These are phyloP conservation scores for Bos javanicus DNA, from an alignment of 2,113 vertebrate genomes.

Conservation along the genomic window DNA sequence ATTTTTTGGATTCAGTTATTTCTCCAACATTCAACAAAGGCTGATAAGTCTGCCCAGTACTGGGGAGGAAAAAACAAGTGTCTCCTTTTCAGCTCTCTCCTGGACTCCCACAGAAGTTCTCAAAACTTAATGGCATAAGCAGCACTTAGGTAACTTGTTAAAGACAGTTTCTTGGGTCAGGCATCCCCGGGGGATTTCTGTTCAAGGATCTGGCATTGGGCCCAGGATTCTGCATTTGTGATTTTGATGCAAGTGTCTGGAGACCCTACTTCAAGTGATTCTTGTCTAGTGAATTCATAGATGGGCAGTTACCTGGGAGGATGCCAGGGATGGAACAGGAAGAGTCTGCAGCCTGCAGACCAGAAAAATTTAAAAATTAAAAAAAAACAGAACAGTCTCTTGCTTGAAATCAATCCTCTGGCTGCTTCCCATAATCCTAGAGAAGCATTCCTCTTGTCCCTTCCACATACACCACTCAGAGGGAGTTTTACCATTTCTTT, in stretches of 20 bases:
- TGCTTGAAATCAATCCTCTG: not conserved
- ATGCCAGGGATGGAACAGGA: not conserved
- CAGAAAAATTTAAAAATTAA: not conserved
- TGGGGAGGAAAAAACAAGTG: not conserved
- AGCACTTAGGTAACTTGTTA: not conserved
- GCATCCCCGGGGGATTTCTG: not conserved
- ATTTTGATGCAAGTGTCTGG: not conserved
- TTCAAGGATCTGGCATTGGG: not conserved
- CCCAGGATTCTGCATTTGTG: not conserved
- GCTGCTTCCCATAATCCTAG: not conserved
- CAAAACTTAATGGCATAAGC: not conserved
- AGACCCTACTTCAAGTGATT: not conserved
- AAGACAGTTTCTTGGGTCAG: not conserved
- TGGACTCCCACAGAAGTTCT: not conserved
- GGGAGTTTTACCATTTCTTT: not conserved
- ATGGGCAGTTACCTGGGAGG: not conserved
- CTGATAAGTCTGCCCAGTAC: not conserved
- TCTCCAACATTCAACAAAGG: not conserved
- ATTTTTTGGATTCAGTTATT: not conserved
- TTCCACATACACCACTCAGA: not conserved
- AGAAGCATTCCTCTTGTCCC: not conserved
- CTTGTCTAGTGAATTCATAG: not conserved
- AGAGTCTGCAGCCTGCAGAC: not conserved
- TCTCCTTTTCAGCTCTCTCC: not conserved
- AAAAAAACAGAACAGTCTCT: not conserved